These are phyloP conservation scores for Melanotaenia pygmaea DNA, from an alignment of 2,797 vertebrate species.

Conservation along the genomic window DNA sequence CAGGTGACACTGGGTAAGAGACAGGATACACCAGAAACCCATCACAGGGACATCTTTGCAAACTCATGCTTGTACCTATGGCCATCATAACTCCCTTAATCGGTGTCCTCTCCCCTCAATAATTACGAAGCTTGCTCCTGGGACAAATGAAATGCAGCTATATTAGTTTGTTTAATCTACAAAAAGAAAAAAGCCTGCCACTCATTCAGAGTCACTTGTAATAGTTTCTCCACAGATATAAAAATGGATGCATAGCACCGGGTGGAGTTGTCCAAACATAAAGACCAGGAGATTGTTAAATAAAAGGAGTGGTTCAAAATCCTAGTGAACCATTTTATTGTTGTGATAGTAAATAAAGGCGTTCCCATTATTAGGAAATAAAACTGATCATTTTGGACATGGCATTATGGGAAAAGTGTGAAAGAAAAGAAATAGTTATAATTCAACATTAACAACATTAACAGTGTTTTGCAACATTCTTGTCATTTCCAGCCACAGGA, in stretches of 20 bases:
- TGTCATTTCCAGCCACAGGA: not conserved
- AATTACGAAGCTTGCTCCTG: no score
- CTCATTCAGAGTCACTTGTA: not conserved
- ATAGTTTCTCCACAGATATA: not conserved
- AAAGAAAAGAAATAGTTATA: not conserved
- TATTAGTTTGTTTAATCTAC: not conserved
- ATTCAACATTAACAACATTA: not conserved
- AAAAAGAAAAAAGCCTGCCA: not conserved
- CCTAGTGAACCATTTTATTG: not conserved
- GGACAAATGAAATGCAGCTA: no score
- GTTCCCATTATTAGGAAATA: not conserved
- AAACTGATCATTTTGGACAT: not conserved
- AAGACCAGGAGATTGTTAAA: not conserved
- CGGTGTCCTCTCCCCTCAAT: no score
- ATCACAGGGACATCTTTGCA: not conserved
- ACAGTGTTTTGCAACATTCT: not conserved
- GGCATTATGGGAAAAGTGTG: not conserved
- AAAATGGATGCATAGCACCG: not conserved
- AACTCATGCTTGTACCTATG: not conserved
- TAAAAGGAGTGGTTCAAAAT: not conserved
- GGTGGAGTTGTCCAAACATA: not conserved
- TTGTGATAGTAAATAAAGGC: not conserved
- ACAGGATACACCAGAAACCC: no score
- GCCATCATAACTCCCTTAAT: not conserved
- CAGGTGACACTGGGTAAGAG: no score